A percentile compares a stretch with the other conserved stretches of the same genome.
phyloP scores from a whole-genome alignment of 2,797 vertebrate species.

The Tamandua tetradactyla region DNA sequence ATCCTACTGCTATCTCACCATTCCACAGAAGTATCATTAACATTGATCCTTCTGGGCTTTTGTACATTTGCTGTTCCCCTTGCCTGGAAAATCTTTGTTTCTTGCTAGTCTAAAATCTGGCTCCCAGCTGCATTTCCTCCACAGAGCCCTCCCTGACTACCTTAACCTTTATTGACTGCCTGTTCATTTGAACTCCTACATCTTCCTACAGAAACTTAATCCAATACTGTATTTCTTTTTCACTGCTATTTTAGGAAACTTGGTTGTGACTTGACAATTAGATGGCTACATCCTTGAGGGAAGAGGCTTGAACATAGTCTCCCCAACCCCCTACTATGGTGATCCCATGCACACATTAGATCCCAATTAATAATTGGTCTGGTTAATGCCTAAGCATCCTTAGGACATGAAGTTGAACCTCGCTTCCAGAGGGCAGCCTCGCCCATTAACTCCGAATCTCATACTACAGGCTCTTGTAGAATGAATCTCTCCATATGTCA shows the following conservation, averaged over 20 bases:
- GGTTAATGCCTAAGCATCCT: background rate
- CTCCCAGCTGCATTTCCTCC: background rate
- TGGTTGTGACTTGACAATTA: background rate
- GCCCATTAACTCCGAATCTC: background rate
- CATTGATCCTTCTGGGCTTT: background rate
- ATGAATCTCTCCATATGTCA: background rate
- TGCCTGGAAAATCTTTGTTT: background rate
- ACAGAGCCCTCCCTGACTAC: background rate
- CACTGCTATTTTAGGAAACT: background rate
- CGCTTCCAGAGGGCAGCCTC: background rate
- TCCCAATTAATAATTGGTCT: background rate
- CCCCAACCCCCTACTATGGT: background rate
- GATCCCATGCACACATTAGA: background rate
- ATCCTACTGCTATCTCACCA: background rate
- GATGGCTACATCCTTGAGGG: background rate
- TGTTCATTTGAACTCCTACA: background rate
- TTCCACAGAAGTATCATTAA: background rate
- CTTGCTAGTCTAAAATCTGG: background rate
- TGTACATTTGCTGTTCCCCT: background rate
- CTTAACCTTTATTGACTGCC: background rate
- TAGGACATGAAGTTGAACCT: background rate
- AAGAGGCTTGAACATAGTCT: background rate
- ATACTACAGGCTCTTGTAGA: background rate
- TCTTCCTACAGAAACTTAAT: background rate
- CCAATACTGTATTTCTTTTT: background rate